Evolutionary conservation across 1,140 invertebrate genomes (phyloP).

Genomic region (Lordiphosa mommai): DNA sequence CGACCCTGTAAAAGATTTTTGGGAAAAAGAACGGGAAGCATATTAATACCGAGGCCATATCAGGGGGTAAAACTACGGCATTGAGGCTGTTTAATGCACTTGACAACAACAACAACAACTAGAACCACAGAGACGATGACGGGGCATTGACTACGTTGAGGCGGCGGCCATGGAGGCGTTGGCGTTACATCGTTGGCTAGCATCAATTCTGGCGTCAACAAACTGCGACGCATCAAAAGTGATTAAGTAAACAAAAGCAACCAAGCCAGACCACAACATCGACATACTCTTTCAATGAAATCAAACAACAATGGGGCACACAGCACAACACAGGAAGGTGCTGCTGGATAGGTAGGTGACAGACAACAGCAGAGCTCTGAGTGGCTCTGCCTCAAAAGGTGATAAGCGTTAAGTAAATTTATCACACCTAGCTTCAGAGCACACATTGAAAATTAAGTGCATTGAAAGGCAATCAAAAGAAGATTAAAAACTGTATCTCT

Average conservation of each 20-base stretch:
- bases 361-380: neutral
- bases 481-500: neutral
- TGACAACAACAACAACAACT: conserved; percentile 8
- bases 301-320: conserved; percentile 36
- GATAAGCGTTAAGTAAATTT: conserved; percentile 2
- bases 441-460: neutral
- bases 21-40: neutral
- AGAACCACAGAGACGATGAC: conserved; percentile 21
- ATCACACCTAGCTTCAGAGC: neutral
- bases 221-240: conserved; percentile 44
- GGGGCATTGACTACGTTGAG: conserved; percentile 22
- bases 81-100: no score
- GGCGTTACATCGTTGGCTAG: conserved; percentile 14
- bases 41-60: neutral
- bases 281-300: conserved; percentile 35
- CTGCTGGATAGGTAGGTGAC: conserved; percentile 26
- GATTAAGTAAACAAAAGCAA: conserved; percentile 59
- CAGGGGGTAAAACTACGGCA: conserved; percentile 7
- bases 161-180: conserved; percentile 35
- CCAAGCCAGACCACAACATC: conserved; percentile 14
- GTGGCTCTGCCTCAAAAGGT: neutral
- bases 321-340: conserved; percentile 11
- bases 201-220: conserved; percentile 38
- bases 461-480: neutral
- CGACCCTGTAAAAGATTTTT: conserved; percentile 86